Conservation (phyloP, 2,113 vertebrate species). For the Proterorhinus semilunaris region DNA sequence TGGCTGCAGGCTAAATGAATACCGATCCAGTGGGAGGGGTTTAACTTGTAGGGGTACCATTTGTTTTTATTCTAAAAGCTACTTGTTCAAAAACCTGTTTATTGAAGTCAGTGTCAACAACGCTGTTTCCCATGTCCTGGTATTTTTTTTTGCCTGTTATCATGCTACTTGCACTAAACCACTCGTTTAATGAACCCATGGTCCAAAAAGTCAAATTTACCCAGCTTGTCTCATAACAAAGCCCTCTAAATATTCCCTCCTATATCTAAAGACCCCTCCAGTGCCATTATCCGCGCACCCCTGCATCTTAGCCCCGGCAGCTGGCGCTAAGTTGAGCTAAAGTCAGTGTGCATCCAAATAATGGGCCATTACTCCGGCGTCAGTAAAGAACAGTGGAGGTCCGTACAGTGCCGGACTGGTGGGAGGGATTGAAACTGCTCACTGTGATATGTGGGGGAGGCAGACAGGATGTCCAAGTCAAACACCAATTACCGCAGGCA, state of each 20-base stretch:
- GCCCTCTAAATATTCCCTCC: neutral
- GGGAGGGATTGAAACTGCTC: constrained; percentile 36
- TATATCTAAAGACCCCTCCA: constrained; percentile 12
- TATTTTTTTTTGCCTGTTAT: too few species aligned
- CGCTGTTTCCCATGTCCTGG: constrained; percentile 41
- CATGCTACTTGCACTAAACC: too few species aligned
- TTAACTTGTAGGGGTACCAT: too few species aligned
- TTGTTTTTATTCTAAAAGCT: too few species aligned
- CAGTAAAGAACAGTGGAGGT: constrained; percentile 32
- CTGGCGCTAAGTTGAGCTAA: constrained; percentile 16
- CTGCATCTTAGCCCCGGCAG: constrained; percentile 31
- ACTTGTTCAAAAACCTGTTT: too few species aligned
- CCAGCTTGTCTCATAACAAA: too few species aligned
- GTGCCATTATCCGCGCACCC: constrained; percentile 28
- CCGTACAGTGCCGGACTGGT: constrained; percentile 31
- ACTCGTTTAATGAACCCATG: too few species aligned
- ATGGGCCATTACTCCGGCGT: constrained; percentile 47
- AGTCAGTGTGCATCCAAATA: constrained; percentile 46
- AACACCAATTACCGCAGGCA: constrained; percentile 63
- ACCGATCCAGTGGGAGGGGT: too few species aligned
- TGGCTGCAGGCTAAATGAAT: too few species aligned
- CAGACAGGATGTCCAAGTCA: constrained; percentile 53
- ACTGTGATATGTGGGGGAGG: constrained; percentile 46
- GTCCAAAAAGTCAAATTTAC: too few species aligned
- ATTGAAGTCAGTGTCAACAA: too few species aligned